A percentile compares a stretch with the other conserved stretches of the same genome.
Conservation (phyloP, 2,113 vertebrate species). For the Trachemys scripta region DNA sequence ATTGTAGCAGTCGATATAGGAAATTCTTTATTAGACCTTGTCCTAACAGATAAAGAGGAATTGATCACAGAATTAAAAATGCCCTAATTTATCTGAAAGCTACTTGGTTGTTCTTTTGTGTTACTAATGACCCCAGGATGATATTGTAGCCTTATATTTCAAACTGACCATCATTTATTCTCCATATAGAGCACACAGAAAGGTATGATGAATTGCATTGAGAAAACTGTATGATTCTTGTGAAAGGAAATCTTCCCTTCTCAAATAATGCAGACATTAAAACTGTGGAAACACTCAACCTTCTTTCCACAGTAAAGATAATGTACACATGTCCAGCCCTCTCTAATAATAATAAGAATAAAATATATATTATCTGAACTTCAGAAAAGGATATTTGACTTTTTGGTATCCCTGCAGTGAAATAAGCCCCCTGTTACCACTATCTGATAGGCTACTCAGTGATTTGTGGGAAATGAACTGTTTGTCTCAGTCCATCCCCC, state of each 20-base stretch:
- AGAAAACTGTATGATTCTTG: background rate
- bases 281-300: background rate
- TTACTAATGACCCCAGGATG: no score
- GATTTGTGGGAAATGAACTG: background rate
- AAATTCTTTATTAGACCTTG: no score
- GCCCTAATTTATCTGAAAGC: background rate
- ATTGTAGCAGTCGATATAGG: no score
- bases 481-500: background rate
- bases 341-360: background rate
- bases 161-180: background rate
- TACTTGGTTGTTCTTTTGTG: background rate
- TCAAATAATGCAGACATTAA: background rate
- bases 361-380: no score
- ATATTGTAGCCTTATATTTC: background rate
- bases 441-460: background rate
- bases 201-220: background rate
- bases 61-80: no score
- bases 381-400: background rate
- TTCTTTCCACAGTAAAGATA: fast-evolving
- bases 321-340: background rate
- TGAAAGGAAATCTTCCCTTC: background rate
- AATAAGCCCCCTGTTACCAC: background rate
- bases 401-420: background rate
- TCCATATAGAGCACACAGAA: background rate
- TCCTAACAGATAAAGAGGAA: no score